Evolutionary conservation across 2,113 vertebrate genomes (phyloP).

Genomic region (Poeciliopsis prolifica): DNA sequence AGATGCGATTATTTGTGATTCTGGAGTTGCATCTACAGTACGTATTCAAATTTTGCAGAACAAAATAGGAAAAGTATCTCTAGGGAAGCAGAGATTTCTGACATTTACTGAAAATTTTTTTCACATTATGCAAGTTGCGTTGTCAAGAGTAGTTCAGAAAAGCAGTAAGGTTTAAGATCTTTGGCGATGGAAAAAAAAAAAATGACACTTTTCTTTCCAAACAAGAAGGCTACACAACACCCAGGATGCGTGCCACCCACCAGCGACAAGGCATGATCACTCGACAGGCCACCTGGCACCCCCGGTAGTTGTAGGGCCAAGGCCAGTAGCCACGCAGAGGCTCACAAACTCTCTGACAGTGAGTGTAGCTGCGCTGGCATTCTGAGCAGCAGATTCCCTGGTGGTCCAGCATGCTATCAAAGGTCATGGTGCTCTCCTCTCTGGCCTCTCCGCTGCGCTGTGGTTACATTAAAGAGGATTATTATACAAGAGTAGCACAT

Average conservation of each 20-base stretch:
- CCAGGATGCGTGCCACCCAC: constrained; percentile 95
- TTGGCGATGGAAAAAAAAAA: not conserved
- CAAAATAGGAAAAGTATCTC: constrained; percentile 10
- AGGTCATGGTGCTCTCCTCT: constrained; percentile 85
- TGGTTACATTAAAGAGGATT: constrained; percentile 43
- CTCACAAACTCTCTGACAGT: constrained; percentile 92
- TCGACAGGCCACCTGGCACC: constrained; percentile 89
- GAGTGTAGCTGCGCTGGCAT: constrained; percentile 89
- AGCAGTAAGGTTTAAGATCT: not conserved
- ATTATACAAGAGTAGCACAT: constrained; percentile 33
- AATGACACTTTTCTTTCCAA: not conserved
- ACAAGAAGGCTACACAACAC: constrained; percentile 79
- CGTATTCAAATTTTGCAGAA: constrained; percentile 14
- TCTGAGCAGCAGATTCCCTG: constrained; percentile 91
- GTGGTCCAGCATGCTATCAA: constrained; percentile 94
- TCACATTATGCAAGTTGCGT: constrained; percentile 21
- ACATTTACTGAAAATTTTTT: constrained; percentile 3
- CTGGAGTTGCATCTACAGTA: constrained; percentile 33
- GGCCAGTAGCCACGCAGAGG: constrained; percentile 87
- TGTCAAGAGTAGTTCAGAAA: constrained; percentile 24
- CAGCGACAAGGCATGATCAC: constrained; percentile 95
- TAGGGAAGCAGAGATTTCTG: constrained; percentile 35
- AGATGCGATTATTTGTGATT: constrained; percentile 48
- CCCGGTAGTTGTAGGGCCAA: constrained; percentile 90
- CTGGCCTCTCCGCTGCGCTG: constrained; percentile 78